Percentiles rank a stretch among this genome's conserved stretches.
These are phyloP conservation scores for Pocillopora damicornis DNA, from an alignment of 64 coral and sea anemone species.

Conservation along the genomic window DNA sequence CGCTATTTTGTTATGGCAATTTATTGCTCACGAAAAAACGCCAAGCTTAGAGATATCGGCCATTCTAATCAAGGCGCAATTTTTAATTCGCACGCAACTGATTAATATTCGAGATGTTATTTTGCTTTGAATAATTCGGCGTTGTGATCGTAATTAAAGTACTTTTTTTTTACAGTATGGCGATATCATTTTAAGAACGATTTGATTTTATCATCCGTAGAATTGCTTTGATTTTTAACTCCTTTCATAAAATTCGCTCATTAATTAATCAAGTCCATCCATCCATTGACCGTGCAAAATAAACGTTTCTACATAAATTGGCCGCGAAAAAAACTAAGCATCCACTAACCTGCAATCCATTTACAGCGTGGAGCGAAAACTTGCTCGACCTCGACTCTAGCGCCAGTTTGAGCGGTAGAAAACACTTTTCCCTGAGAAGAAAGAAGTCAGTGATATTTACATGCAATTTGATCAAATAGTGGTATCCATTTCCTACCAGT, in stretches of 20 bases:
- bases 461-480: constrained; percentile 16
- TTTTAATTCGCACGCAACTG: not conserved
- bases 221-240: constrained; percentile 22
- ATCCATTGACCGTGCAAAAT: constrained; percentile 32
- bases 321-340: not conserved
- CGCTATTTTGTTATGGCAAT: constrained; percentile 2
- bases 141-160: not conserved
- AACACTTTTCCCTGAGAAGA: constrained; percentile 76
- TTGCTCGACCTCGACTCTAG: constrained; percentile 81
- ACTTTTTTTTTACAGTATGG: not conserved
- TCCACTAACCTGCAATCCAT: constrained; percentile 83
- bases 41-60: not conserved
- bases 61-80: constrained; percentile 11
- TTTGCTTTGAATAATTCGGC: not conserved
- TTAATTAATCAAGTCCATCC: constrained; percentile 27
- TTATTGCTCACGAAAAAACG: not conserved
- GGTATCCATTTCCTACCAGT: constrained; percentile 43
- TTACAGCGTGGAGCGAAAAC: constrained; percentile 78
- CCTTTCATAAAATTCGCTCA: constrained; percentile 41
- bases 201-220: constrained; percentile 31
- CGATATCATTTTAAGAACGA: not conserved
- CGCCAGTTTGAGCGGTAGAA: constrained; percentile 88
- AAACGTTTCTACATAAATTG: not conserved
- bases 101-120: not conserved
- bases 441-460: constrained; percentile 26